Evolutionary conservation across 2,113 vertebrate species (phyloP).

Genomic region (Beaufortia kweichowensis): DNA sequence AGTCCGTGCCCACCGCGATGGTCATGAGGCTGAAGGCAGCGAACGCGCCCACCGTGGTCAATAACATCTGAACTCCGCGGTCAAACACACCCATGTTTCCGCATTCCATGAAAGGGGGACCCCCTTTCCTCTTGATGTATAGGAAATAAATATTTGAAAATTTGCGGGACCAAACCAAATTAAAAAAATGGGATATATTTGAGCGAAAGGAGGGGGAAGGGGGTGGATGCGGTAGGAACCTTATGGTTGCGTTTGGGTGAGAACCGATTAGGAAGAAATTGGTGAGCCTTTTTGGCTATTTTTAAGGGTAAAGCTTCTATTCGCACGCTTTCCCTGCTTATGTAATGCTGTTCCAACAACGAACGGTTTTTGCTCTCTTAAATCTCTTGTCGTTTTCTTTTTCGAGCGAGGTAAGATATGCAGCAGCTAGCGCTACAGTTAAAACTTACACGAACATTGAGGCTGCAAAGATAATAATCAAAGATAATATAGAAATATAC

Average conservation of each 20-base stretch:
- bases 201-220: slow-evolving; percentile 81
- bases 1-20: slow-evolving; percentile 99
- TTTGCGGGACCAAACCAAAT: slow-evolving; percentile 76
- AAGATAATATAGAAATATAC: slow-evolving; percentile 29
- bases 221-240: slow-evolving; percentile 77
- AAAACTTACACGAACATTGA: slow-evolving; percentile 46
- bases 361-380: slow-evolving; percentile 14
- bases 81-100: slow-evolving; percentile 99
- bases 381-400: slow-evolving; percentile 13
- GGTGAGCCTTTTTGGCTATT: slow-evolving; percentile 42
- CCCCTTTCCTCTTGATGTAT: slow-evolving; percentile 88
- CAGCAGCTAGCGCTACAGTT: slow-evolving; percentile 52
- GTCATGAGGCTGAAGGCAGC: slow-evolving; percentile 99
- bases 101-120: slow-evolving; percentile 99
- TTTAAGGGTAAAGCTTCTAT: slow-evolving; percentile 48
- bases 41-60: slow-evolving; percentile 99
- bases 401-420: slow-evolving; percentile 16
- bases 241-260: slow-evolving; percentile 80
- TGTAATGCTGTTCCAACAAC: slow-evolving; percentile 39
- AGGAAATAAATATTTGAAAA: slow-evolving; percentile 86
- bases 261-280: slow-evolving; percentile 67
- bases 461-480: slow-evolving; percentile 45
- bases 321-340: slow-evolving; percentile 53
- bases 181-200: slow-evolving; percentile 74
- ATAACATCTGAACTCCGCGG: slow-evolving; percentile 99